Conservation (phyloP, 2,888 invertebrate species). For the Morpho helenor region DNA sequence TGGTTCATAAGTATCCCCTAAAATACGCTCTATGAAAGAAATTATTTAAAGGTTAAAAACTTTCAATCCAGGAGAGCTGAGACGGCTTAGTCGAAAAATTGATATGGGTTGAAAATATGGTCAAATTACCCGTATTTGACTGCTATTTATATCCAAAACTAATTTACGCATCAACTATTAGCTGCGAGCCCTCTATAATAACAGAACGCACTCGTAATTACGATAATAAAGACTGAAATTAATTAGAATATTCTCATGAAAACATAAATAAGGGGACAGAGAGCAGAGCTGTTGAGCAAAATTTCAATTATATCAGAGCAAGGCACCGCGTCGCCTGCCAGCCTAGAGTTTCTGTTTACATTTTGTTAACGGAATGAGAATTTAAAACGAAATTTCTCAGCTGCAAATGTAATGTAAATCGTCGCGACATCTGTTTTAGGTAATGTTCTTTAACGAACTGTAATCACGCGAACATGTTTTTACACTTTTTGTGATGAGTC, state of each 20-base stretch:
- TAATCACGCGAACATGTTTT: conserved; percentile 17
- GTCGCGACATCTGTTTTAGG: conserved; percentile 29
- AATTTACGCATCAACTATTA: neutral
- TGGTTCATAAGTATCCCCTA: too few relatives aligned
- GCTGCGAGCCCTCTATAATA: conserved; percentile 8
- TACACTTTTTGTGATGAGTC: neutral
- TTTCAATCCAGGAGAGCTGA: too few relatives aligned
- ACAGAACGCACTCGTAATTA: conserved; percentile 18
- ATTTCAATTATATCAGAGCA: conserved; percentile 64
- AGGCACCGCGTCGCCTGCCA: conserved; percentile 36
- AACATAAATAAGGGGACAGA: conserved; percentile 44
- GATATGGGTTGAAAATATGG: too few relatives aligned
- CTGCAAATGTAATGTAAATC: conserved; percentile 57
- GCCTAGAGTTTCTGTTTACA: conserved; percentile 61
- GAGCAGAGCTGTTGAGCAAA: conserved; percentile 52
- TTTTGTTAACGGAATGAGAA: conserved; percentile 70
- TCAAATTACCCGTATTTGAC: neutral
- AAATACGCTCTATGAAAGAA: too few relatives aligned
- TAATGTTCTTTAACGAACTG: conserved; percentile 19
- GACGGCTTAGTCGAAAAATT: too few relatives aligned
- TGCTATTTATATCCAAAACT: neutral
- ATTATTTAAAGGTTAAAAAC: too few relatives aligned
- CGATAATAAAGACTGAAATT: conserved; percentile 38
- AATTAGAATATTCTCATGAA: conserved; percentile 54
- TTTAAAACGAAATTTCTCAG: conserved; percentile 65